These are phyloP conservation scores for Thunnus albacares DNA, from an alignment of 2,797 vertebrate species.

Conservation along the genomic window DNA sequence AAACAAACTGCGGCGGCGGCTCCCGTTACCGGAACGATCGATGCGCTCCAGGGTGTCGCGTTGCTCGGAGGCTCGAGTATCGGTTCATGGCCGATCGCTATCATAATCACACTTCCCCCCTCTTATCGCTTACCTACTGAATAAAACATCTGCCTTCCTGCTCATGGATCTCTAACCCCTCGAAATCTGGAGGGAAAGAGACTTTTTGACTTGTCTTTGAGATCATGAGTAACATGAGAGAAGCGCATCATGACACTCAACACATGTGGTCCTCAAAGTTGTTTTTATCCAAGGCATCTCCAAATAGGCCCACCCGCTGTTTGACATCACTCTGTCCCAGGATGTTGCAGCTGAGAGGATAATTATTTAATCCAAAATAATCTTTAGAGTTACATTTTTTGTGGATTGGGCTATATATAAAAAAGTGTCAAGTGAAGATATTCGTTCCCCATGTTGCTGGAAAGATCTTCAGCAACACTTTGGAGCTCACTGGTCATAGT, in stretches of 20 bases:
- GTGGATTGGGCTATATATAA: background rate
- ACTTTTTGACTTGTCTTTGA: constrained; percentile 67
- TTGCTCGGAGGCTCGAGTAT: constrained; percentile 82
- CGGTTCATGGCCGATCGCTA: constrained; percentile 84
- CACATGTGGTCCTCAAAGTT: constrained; percentile 60
- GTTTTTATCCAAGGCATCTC: constrained; percentile 62
- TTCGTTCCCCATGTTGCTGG: too few relatives aligned
- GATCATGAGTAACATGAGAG: constrained; percentile 63
- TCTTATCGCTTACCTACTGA: constrained; percentile 86
- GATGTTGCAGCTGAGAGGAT: constrained; percentile 37
- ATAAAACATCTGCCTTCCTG: constrained; percentile 89
- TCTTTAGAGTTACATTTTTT: background rate
- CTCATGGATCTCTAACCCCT: constrained; percentile 61
- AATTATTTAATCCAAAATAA: background rate
- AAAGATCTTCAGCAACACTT: too few relatives aligned
- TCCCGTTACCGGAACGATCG: constrained; percentile 80
- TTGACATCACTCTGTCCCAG: constrained; percentile 44
- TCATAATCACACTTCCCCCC: constrained; percentile 89
- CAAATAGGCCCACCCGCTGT: constrained; percentile 57
- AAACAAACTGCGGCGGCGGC: constrained; percentile 81
- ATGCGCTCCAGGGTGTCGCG: constrained; percentile 81
- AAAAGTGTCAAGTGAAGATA: too few relatives aligned
- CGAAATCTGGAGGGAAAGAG: constrained; percentile 65
- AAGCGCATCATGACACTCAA: constrained; percentile 50
- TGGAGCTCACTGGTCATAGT: too few relatives aligned